Percentiles rank a stretch among this genome's conserved stretches.
Evolutionary conservation across 2,113 vertebrate genomes (phyloP).

Genomic region (Heterotilapia buettikoferi): DNA sequence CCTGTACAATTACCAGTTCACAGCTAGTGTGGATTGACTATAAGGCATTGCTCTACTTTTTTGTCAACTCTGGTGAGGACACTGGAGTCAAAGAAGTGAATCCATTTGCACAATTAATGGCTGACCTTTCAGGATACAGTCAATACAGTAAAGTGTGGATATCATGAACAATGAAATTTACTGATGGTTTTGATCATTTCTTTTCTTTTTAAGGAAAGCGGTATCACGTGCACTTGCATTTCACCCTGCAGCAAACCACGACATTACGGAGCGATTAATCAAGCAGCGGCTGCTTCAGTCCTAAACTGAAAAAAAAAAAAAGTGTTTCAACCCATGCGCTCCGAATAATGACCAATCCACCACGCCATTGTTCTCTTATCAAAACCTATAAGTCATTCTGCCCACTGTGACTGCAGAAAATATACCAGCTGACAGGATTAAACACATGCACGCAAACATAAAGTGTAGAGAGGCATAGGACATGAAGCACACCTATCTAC

Average conservation of each 20-base stretch:
- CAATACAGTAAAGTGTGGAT: neutral
- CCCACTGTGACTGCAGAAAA: constrained; percentile 36
- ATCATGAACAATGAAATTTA: neutral
- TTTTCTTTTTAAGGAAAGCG: neutral
- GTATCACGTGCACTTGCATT: neutral
- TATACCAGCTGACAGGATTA: neutral
- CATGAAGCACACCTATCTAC: neutral
- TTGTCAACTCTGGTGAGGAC: neutral
- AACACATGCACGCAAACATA: neutral
- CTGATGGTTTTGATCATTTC: neutral
- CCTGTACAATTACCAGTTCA: neutral
- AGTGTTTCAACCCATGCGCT: constrained; percentile 35
- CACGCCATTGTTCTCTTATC: constrained; percentile 63
- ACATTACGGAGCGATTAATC: constrained; percentile 30
- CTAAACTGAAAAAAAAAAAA: neutral
- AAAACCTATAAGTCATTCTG: constrained; percentile 62
- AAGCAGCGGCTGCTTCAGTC: neutral
- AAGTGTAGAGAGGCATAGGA: neutral
- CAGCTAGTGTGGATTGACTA: neutral
- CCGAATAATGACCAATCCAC: constrained; percentile 51
- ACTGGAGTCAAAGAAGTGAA: neutral
- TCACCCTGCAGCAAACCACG: neutral
- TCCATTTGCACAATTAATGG: neutral
- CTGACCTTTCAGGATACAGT: neutral
- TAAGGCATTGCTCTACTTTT: neutral